Evolutionary conservation across 2,888 invertebrate species (phyloP).

Genomic region (Drosophila fungiperda): DNA sequence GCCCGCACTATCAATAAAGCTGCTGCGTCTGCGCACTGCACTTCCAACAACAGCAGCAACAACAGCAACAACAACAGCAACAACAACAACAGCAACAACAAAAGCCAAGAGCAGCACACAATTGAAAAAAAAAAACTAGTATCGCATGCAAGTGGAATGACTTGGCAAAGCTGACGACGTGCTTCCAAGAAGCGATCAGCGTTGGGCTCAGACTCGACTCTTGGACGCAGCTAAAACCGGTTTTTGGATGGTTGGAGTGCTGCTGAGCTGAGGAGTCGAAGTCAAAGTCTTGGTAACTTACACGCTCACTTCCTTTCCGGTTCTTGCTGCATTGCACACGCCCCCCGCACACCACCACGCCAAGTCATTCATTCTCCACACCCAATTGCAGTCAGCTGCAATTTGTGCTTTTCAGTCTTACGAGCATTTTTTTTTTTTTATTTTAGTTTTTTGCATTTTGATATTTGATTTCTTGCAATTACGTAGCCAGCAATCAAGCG

Average conservation of each 20-base stretch:
- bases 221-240: slow-evolving; percentile 53
- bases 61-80: slow-evolving; percentile 13
- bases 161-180: slow-evolving; percentile 70
- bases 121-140: slow-evolving; percentile 58
- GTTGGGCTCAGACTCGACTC: slow-evolving; percentile 3
- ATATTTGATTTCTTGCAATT: slow-evolving; percentile 70
- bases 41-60: slow-evolving; percentile 23
- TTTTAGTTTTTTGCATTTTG: slow-evolving; percentile 22
- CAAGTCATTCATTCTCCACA: neutral
- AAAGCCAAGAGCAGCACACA: slow-evolving; percentile 22
- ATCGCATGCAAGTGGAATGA: slow-evolving; percentile 79
- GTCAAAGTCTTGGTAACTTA: slow-evolving; percentile 78
- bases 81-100: slow-evolving; percentile 31
- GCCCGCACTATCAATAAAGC: slow-evolving; percentile 70
- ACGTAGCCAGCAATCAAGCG: slow-evolving; percentile 71
- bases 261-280: slow-evolving; percentile 43
- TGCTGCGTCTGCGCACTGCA: slow-evolving; percentile 64
- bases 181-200: slow-evolving; percentile 74
- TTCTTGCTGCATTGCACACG: slow-evolving; percentile 60
- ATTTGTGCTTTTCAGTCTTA: slow-evolving; percentile 56
- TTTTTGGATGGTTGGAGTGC: slow-evolving; percentile 35
- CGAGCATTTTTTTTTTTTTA: slow-evolving; percentile 49
- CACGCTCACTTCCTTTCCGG: slow-evolving; percentile 80
- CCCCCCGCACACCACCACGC: neutral
- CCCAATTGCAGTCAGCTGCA: slow-evolving; percentile 67